Conservation (phyloP, 2,797 vertebrate species). For the Pseudochirops cupreus region DNA sequence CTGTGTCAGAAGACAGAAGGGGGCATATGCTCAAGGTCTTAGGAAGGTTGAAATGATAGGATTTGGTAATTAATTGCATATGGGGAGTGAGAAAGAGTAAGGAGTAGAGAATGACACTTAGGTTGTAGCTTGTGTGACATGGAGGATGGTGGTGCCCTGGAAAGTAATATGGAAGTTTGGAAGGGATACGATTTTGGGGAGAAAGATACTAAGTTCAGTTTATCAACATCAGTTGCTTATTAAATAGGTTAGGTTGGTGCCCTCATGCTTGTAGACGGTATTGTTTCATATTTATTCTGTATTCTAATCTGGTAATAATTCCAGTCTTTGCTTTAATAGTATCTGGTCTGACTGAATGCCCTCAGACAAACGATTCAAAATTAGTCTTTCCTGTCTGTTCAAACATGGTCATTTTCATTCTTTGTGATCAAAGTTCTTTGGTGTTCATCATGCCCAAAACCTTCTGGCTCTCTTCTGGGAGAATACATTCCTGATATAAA, state of each 20-base stretch:
- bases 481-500: background rate
- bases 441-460: background rate
- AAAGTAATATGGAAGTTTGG: background rate
- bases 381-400: background rate
- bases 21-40: background rate
- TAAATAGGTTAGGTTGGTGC: background rate
- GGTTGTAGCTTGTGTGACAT: background rate
- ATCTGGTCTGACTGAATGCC: background rate
- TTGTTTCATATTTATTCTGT: background rate
- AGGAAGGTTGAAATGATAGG: background rate
- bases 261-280: background rate
- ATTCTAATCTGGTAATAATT: background rate
- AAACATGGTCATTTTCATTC: background rate
- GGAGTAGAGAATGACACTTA: background rate
- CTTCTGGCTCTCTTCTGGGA: background rate
- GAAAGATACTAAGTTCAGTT: background rate
- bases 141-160: background rate
- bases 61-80: background rate
- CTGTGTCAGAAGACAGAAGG: background rate
- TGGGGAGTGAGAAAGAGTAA: background rate
- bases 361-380: background rate
- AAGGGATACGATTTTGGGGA: background rate
- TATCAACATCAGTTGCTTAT: background rate
- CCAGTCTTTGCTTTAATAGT: background rate
- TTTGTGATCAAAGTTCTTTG: background rate